Conservation (phyloP, 2,888 invertebrate genomes). For the Malacosoma neustria region DNA sequence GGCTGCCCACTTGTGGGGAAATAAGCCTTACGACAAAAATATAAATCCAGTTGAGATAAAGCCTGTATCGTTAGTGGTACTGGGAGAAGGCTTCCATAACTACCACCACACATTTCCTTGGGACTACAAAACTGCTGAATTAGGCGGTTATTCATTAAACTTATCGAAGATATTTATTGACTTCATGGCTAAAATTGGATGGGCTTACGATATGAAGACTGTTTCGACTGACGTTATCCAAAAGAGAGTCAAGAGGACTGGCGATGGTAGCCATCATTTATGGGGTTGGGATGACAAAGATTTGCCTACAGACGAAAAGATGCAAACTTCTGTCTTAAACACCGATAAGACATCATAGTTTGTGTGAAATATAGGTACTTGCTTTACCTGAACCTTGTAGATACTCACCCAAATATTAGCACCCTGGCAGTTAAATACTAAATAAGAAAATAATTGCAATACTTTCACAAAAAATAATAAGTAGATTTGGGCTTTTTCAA, state of each 20-base stretch:
- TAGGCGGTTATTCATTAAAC: constrained; percentile 81
- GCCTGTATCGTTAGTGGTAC: constrained; percentile 77
- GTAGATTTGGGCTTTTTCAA: too few relatives aligned
- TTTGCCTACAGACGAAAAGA: constrained; percentile 26
- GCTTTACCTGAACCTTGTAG: too few relatives aligned
- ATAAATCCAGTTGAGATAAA: constrained; percentile 83
- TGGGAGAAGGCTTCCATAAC: constrained; percentile 91
- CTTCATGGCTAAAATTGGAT: constrained; percentile 85
- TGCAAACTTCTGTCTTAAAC: constrained; percentile 25
- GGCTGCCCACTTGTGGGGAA: constrained; percentile 87
- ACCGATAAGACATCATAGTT: constrained; percentile 33
- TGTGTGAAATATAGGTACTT: background rate
- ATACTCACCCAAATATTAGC: too few relatives aligned
- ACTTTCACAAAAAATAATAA: too few relatives aligned
- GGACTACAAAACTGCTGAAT: constrained; percentile 89
- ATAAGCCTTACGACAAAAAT: constrained; percentile 81
- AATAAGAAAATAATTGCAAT: too few relatives aligned
- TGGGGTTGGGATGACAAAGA: constrained; percentile 86
- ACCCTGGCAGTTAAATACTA: too few relatives aligned
- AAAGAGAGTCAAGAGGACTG: constrained; percentile 82
- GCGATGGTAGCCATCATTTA: constrained; percentile 81
- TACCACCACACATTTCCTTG: constrained; percentile 91
- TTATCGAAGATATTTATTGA: constrained; percentile 85
- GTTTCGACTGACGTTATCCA: constrained; percentile 81
- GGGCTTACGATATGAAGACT: constrained; percentile 90